Evolutionary conservation across 2,888 invertebrate species (phyloP).

Genomic region (Herminia tarsipennalis): DNA sequence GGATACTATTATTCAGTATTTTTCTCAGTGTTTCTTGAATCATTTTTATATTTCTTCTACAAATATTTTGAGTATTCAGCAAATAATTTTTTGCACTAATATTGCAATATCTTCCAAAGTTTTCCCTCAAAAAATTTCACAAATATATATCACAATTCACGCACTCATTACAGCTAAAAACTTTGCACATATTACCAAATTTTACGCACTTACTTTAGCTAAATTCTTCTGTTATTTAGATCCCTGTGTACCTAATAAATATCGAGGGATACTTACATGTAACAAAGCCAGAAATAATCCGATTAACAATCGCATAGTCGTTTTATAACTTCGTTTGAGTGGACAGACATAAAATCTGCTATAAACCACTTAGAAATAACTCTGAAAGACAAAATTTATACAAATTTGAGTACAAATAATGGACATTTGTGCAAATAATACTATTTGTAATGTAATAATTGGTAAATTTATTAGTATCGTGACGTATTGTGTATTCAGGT

Average conservation of each 20-base stretch:
- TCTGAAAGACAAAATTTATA: conserved; percentile 38
- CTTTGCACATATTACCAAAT: neutral
- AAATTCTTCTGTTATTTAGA: neutral
- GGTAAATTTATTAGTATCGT: conserved; percentile 5
- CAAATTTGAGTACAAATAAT: conserved; percentile 40
- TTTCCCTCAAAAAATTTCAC: neutral
- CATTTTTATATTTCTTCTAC: neutral
- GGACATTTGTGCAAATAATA: conserved; percentile 28
- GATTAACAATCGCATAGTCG: conserved; percentile 26
- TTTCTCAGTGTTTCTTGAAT: neutral
- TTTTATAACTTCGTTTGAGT: conserved; percentile 28
- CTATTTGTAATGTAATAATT: conserved; percentile 15
- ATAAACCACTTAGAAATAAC: conserved; percentile 35
- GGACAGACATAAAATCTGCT: conserved; percentile 49
- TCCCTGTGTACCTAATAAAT: neutral
- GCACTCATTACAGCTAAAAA: neutral
- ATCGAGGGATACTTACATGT: conserved; percentile 44
- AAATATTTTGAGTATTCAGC: neutral
- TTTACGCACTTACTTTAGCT: neutral
- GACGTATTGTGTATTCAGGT: conserved; percentile 8
- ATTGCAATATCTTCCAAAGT: neutral
- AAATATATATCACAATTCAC: too few species aligned
- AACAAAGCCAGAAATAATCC: conserved; percentile 35
- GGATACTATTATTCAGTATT: neutral
- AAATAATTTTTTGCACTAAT: neutral